Evolutionary conservation across 2,888 invertebrate genomes (phyloP), one percentile per base, ranked within the genome.

Genomic region (Bellardia pandia): DNA sequence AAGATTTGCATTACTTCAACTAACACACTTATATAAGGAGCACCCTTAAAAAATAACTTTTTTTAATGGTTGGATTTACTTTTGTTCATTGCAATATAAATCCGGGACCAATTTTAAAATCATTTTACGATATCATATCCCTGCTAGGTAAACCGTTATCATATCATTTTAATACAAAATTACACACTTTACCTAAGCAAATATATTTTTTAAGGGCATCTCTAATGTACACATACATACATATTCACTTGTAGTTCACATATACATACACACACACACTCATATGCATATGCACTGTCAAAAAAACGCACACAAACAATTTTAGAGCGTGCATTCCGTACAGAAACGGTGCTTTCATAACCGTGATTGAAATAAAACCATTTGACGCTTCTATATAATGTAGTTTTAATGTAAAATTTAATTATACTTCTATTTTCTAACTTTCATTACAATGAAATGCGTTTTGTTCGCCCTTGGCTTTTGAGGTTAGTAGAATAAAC

Each of bases 1-100:
- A 88, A 83, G 82, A 76, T 86, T 76, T 88, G 66, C 79, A 64
- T 78, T 42, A 88, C 69, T 79, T 64, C 60, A 71, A 74, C 79
- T 69, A 75, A 77, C 13, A 62, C 60, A 42, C 33, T n/a, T 72
- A 16, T 33, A 75, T 45, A 13, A 45, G 3, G 13, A 11, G 2
- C 3, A 13, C 45, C 13, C 45, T 9, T 45, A 3, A 45, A 45
- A 45, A 11, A 56, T 23, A 37, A 37, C 37, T 6, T 37, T 37
- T 4, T 37, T 6, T 37, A 23, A 23, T 37, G 6, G 37, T 6
- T 37, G 37, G 37, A 1, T 37, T 37, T 37, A 3, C 0, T 37
- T 37, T 33, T 33, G 33, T 33, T 33, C 33, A 4, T 0, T 33
- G 33, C 1, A 4, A 33, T 33, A 33, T 33, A 33, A 33, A 33